Base-by-base conservation (phyloP, 1,140 invertebrate species). In the Melipona quadrifasciata region DNA sequence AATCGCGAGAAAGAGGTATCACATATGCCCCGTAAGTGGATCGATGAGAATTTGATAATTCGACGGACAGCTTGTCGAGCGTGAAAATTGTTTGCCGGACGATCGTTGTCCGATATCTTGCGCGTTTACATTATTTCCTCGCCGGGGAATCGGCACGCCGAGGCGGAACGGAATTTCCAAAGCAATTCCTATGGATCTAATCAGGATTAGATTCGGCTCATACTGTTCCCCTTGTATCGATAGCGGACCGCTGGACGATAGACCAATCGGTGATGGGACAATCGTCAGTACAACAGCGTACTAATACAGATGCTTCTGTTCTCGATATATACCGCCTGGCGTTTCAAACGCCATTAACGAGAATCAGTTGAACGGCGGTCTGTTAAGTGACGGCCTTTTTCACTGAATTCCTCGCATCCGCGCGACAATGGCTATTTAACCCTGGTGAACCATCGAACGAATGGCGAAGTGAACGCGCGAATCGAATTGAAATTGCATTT, bases 141-240 rank as follows among this genome's bases (percentile, higher is more conserved):
- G 3, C 14, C 24, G 12, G 3, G 39, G 2, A 55, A 11, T 27
- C 19, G n/a, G 12, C 34, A 27, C 47, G 17, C 10, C 19, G 19
- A 14, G 27, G 5, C 1, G 16, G 16, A 47, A 19, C 24, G 8
- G 47, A 47, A 61, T 70, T 70, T 79, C 67, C 55, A 34, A 71
- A 83, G 55, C 65, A 16, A 83, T 71, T 61, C 55, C 65, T 79
- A 61, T 78, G 61, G 67, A 78, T 83, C 75, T 83, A 83, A 83
- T 83, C 67, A 83, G 67, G 67, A 61, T 83, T 78, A 70, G 75
- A 83, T 83, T 83, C 39, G 39, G 39, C 53, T 58, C 55, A 70
- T 83, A 78, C 67, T 47, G 75, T 75, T 68, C 27, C 65, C 8
- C 47, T 6, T 61, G 82, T 78, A 83, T 79, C 61, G 75, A 79